phyloP scores from a whole-genome alignment of 2,888 invertebrate species.

The Cancer borealis region DNA sequence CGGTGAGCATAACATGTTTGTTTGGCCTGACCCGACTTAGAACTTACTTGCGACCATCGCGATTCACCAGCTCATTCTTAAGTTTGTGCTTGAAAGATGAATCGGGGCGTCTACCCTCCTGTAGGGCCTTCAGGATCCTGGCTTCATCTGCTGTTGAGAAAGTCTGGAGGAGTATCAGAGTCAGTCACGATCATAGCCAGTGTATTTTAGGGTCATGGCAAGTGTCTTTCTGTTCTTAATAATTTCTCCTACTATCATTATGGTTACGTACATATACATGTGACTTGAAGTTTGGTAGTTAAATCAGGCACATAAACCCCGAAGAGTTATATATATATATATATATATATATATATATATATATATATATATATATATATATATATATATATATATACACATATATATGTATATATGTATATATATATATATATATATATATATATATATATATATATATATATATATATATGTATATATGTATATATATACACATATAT shows the following conservation, averaged over 20 bases:
- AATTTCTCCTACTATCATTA: background rate
- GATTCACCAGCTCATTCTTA: constrained; percentile 90
- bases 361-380: no score
- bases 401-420: no score
- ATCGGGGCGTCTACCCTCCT: constrained; percentile 85
- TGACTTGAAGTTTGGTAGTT: background rate
- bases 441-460: no score
- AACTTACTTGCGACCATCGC: constrained; percentile 89
- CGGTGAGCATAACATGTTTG: no score
- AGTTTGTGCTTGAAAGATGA: constrained; percentile 88
- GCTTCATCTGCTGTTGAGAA: constrained; percentile 80
- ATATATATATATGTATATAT: no score
- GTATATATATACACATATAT: no score
- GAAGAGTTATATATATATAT: background rate
- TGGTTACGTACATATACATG: background rate
- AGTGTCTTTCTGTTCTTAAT: background rate
- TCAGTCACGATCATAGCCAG: background rate
- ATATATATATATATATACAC: no score
- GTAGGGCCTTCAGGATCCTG: constrained; percentile 80
- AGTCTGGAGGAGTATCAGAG: constrained; percentile 61
- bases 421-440: no score
- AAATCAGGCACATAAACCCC: background rate
- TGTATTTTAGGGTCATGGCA: no score
- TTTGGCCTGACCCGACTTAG: no score
- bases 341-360: no score